These are phyloP conservation scores for Geophilus truncorum DNA, from an alignment of 2,888 invertebrate genomes.

Conservation along the genomic window DNA sequence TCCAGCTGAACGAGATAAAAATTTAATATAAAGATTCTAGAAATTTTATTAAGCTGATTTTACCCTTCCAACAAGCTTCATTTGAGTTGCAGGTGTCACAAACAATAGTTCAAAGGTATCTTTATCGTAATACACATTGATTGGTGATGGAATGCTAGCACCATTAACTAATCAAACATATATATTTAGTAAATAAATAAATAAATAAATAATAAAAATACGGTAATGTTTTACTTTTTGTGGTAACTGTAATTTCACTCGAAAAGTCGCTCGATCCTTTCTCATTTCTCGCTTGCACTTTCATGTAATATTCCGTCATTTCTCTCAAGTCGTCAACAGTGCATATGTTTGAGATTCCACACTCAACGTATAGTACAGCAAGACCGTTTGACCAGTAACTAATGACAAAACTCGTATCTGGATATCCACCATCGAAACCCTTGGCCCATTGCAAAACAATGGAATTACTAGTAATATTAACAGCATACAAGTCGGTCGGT, in stretches of 20 bases:
- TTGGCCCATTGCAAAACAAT: conserved; percentile 80
- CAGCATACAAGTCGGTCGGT: conserved; percentile 65
- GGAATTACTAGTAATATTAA: conserved; percentile 70
- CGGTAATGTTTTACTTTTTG: conserved; percentile 64
- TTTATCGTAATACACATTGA: conserved; percentile 40
- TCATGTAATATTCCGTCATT: conserved; percentile 75
- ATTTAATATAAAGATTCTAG: neutral
- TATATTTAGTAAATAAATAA: neutral
- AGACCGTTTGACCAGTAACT: conserved; percentile 55
- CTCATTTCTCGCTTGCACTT: conserved; percentile 80
- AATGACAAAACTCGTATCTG: conserved; percentile 82
- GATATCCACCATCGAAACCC: conserved; percentile 83
- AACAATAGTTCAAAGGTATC: conserved; percentile 40
- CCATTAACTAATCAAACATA: conserved; percentile 31
- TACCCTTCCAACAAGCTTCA: conserved; percentile 38
- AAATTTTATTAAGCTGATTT: neutral
- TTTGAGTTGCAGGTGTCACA: conserved; percentile 38
- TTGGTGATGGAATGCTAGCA: conserved; percentile 40
- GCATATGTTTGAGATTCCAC: conserved; percentile 33
- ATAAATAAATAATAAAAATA: neutral
- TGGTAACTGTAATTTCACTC: conserved; percentile 72
- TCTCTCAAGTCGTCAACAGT: conserved; percentile 62
- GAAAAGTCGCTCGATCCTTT: conserved; percentile 83
- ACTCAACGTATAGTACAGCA: conserved; percentile 31
- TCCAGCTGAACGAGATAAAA: conserved; percentile 29